Conservation (phyloP, 2,113 vertebrate species). For the Sakesphorus luctuosus region DNA sequence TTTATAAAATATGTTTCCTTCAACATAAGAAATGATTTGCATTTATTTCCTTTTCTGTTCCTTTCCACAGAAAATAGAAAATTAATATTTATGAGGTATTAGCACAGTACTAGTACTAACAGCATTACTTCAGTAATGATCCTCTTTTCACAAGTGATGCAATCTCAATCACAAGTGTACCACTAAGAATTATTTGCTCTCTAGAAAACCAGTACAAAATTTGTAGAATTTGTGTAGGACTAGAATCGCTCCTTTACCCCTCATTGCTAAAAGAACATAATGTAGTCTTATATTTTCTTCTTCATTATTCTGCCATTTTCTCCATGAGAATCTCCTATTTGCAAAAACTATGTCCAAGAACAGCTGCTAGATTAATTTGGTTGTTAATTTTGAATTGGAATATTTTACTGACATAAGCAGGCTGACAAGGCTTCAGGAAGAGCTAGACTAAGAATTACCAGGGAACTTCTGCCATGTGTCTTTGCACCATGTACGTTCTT, state of each 20-base stretch:
- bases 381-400: background rate
- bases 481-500: background rate
- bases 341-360: background rate
- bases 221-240: background rate
- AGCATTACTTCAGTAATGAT: background rate
- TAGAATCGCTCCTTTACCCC: background rate
- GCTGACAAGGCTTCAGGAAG: background rate
- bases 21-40: background rate
- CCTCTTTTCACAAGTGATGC: background rate
- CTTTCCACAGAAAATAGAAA: background rate
- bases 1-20: background rate
- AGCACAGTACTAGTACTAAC: background rate
- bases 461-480: rapidly evolving
- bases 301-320: background rate
- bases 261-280: background rate
- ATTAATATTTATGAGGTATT: background rate
- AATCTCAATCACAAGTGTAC: background rate
- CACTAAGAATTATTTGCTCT: background rate
- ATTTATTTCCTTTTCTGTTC: background rate
- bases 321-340: background rate
- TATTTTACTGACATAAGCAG: background rate
- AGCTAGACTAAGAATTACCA: background rate
- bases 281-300: background rate
- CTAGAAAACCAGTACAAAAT: background rate
- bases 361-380: background rate